Conservation (phyloP, 2,113 vertebrate genomes). For the Brachirus orientalis region DNA sequence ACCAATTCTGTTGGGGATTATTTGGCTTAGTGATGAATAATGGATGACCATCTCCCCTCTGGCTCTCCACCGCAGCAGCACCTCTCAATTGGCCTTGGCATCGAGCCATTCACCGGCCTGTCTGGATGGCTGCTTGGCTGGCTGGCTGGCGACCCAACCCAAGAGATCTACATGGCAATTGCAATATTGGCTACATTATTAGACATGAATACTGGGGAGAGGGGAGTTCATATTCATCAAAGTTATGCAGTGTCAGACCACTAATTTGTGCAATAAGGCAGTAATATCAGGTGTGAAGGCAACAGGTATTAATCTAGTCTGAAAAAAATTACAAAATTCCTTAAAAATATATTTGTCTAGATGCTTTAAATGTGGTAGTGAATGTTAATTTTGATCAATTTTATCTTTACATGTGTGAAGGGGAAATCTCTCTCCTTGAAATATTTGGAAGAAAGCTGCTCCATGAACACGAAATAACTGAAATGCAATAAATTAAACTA, state of each 20-base stretch:
- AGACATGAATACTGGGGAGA: constrained; percentile 22
- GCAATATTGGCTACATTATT: constrained; percentile 66
- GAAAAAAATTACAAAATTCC: neutral
- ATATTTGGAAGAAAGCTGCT: constrained; percentile 9
- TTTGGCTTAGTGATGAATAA: constrained; percentile 86
- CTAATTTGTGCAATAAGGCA: neutral
- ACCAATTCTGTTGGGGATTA: constrained; percentile 85
- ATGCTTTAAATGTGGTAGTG: neutral
- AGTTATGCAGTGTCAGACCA: neutral
- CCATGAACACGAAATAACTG: constrained; percentile 36
- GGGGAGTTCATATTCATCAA: neutral
- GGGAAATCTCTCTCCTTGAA: constrained; percentile 3
- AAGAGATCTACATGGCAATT: constrained; percentile 57
- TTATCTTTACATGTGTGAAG: neutral
- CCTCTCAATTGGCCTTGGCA: constrained; percentile 84
- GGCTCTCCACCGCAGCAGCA: constrained; percentile 79
- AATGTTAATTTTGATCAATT: neutral
- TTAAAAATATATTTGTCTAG: neutral
- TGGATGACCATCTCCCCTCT: constrained; percentile 85
- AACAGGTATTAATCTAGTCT: neutral
- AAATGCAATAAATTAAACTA: constrained; percentile 46
- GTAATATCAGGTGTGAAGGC: neutral
- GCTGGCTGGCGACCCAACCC: constrained; percentile 59
- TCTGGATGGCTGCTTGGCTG: constrained; percentile 71
- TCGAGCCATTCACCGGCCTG: constrained; percentile 78